Base-by-base conservation (phyloP, 2,797 vertebrate genomes). In the Myoxocephalus aenaeus region DNA sequence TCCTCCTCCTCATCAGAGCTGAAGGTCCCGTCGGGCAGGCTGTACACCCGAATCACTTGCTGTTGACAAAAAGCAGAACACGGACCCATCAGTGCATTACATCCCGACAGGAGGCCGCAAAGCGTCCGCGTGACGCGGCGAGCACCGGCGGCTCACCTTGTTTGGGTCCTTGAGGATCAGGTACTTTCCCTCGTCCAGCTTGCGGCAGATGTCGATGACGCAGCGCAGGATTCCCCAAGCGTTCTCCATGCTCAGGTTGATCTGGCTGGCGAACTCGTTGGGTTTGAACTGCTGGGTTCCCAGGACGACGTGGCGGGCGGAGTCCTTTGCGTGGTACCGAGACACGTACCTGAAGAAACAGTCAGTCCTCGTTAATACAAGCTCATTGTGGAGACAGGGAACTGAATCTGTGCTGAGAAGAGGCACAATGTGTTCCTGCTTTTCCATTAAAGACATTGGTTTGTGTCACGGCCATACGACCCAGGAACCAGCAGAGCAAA, bases 91-190 rank as follows among this genome's bases (percentile, higher is more conserved):
- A 34, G 68, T 36, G 14, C 14, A 1, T 17, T 15, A 15, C 1
- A 14, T n/a, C 8, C 29, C 29, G 29, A 32, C 3, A 32, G 29
- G 29, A 32, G 3, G 29, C 5, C 29, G 29, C 5, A 5, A 32
- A 32, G 29, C 29, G 5, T 5, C 22, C 22, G 3, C n/a, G n/a
- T n/a, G n/a, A n/a, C n/a, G n/a, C 1, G 18, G 1, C 4, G 34
- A 32, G 29, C 25, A 22, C 2, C 0, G 27, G 0, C 0, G 5
- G 0, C 93, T 94, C 85, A 95, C 96, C 96, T 99, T 99, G 95
- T 99, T 99, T 86, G 98, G 98, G 91, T 99, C 98, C 91, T 99
- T 99, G 66, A 99, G 96, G 94, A 99, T 99, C 85, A 99, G 97
- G 94, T 99, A 99, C 85, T 99, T 99, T 71, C 98, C 98, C 95